Conservation (phyloP, 2,797 vertebrate genomes). For the Cossypha niveicapilla region DNA sequence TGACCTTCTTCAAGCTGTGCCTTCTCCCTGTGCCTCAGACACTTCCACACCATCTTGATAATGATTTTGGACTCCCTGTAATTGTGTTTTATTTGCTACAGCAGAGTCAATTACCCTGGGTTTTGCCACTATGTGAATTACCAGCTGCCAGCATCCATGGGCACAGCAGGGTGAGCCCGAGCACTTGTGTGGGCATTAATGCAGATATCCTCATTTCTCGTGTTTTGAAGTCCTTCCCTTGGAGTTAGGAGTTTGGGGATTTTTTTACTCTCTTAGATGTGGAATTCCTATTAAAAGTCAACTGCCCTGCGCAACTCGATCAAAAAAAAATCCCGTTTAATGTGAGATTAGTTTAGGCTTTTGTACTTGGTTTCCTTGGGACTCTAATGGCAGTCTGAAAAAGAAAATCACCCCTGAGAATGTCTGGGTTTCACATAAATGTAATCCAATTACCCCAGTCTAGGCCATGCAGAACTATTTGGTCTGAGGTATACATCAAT, state of each 20-base stretch:
- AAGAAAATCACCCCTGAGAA: conserved; percentile 57
- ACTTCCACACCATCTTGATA: neutral
- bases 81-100: neutral
- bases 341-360: conserved; percentile 57
- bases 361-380: conserved; percentile 51
- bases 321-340: neutral
- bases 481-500: conserved; percentile 63
- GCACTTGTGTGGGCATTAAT: neutral
- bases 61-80: neutral
- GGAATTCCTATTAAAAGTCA: conserved; percentile 20
- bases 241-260: neutral
- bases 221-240: conserved; percentile 13
- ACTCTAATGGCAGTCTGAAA: conserved; percentile 42
- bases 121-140: neutral
- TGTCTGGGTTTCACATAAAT: conserved; percentile 50
- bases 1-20: neutral
- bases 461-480: conserved; percentile 56
- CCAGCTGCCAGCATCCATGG: neutral
- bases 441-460: conserved; percentile 65
- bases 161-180: neutral
- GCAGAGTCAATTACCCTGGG: neutral
- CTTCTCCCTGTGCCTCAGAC: neutral
- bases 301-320: neutral
- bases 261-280: neutral
- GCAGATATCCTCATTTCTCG: neutral